Conservation (phyloP, 2,888 invertebrate species). For the Drosophila rubida region DNA sequence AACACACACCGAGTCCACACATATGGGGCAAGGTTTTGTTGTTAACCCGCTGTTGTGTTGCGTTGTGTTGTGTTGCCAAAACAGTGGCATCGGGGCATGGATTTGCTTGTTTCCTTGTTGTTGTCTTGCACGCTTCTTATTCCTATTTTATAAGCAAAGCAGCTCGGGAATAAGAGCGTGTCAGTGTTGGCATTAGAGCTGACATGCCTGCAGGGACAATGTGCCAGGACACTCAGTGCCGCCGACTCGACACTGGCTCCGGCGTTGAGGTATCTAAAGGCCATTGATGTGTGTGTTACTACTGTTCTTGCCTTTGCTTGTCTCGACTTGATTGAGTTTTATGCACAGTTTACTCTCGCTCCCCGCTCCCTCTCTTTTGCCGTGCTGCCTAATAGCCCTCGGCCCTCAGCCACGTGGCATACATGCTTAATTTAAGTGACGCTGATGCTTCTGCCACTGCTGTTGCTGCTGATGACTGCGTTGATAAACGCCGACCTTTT, state of each 20-base stretch:
- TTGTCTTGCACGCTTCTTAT: slow-evolving; percentile 59
- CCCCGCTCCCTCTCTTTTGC: too few species aligned
- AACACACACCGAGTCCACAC: slow-evolving; percentile 40
- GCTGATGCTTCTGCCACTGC: slow-evolving; percentile 10
- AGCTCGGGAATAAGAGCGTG: slow-evolving; percentile 69
- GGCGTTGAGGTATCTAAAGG: slow-evolving; percentile 66
- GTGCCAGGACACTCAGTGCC: slow-evolving; percentile 37
- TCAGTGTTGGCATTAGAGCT: slow-evolving; percentile 81
- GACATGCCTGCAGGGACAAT: slow-evolving; percentile 80
- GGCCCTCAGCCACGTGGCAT: slow-evolving; percentile 67
- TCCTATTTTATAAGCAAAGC: slow-evolving; percentile 50
- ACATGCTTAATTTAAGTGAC: slow-evolving; percentile 73
- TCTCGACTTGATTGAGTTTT: slow-evolving; percentile 78
- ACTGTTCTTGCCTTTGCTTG: slow-evolving; percentile 34
- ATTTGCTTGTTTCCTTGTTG: slow-evolving; percentile 44
- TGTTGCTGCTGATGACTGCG: slow-evolving; percentile 22
- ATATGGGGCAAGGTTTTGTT: slow-evolving; percentile 37
- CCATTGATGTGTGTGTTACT: slow-evolving; percentile 59
- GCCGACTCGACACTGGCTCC: slow-evolving; percentile 8
- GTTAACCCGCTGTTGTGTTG: slow-evolving; percentile 43
- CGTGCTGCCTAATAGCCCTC: slow-evolving; percentile 66
- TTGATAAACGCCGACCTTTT: slow-evolving; percentile 38
- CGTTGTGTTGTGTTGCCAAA: slow-evolving; percentile 51
- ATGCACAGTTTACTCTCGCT: slow-evolving; percentile 75
- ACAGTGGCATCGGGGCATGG: slow-evolving; percentile 49